Conservation (phyloP, 2,888 invertebrate genomes). For the Sericinus montela region DNA sequence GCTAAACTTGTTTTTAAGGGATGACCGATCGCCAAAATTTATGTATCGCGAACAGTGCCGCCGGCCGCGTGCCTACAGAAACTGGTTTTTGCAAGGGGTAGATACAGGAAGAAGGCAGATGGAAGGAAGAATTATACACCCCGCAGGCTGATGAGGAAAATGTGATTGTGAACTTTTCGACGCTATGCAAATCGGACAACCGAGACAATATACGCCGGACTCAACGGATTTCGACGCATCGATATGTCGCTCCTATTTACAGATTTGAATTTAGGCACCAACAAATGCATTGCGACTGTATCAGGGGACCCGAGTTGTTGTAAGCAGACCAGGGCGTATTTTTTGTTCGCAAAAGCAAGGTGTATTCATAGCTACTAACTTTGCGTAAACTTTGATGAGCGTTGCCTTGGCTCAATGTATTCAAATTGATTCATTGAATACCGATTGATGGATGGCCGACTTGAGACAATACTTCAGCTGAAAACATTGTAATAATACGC, state of each 20-base stretch:
- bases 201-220: conserved; percentile 52
- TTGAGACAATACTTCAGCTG: conserved; percentile 47
- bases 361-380: conserved; percentile 45
- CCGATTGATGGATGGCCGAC: conserved; percentile 51
- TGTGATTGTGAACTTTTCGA: conserved; percentile 76
- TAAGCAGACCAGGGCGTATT: conserved; percentile 42
- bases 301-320: conserved; percentile 39
- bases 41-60: conserved; percentile 75
- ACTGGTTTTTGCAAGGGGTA: conserved; percentile 64
- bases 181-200: conserved; percentile 74
- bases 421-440: conserved; percentile 62
- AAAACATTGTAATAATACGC: conserved; percentile 29
- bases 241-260: conserved; percentile 55
- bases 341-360: conserved; percentile 46
- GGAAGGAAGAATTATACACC: conserved; percentile 75
- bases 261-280: conserved; percentile 46
- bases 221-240: conserved; percentile 45
- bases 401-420: conserved; percentile 51
- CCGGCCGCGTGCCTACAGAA: conserved; percentile 67
- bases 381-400: conserved; percentile 56
- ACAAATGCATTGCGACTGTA: conserved; percentile 38
- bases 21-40: conserved; percentile 78
- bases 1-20: conserved; percentile 79
- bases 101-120: conserved; percentile 75
- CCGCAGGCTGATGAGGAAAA: conserved; percentile 77